Evolutionary conservation across 2,797 vertebrate genomes (phyloP).

Genomic region (Rachycentron canadum): DNA sequence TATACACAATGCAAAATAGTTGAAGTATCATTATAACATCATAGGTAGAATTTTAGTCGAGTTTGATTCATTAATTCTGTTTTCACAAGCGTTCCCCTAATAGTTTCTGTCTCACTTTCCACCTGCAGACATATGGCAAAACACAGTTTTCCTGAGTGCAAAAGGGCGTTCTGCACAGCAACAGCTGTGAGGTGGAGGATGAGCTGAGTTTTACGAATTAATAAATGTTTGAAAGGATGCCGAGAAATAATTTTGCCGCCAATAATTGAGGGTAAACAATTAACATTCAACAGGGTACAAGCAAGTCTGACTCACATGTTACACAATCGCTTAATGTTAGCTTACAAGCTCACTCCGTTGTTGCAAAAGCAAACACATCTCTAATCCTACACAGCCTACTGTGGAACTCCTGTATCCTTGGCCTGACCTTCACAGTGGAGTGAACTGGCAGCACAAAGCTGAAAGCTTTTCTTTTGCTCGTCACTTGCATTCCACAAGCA

Average conservation of each 20-base stretch:
- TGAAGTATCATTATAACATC: not conserved
- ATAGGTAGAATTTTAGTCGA: not conserved
- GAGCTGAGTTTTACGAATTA: not conserved
- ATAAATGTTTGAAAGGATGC: not conserved
- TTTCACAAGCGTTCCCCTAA: not conserved
- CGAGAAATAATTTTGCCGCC: not conserved
- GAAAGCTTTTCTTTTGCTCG: constrained; percentile 42
- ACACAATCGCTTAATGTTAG: constrained; percentile 34
- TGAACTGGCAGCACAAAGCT: constrained; percentile 39
- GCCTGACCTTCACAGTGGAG: constrained; percentile 57
- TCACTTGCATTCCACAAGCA: constrained; percentile 46
- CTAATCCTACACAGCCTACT: constrained; percentile 25
- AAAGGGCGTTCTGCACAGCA: not conserved
- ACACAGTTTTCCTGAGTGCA: not conserved
- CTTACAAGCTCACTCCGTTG: constrained; percentile 35
- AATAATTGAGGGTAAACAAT: constrained; percentile 28
- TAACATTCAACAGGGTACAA: not conserved
- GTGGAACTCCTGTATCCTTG: constrained; percentile 42
- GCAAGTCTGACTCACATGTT: constrained; percentile 35
- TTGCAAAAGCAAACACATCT: constrained; percentile 43
- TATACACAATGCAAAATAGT: no score
- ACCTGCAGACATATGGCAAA: not conserved
- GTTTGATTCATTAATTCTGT: not conserved
- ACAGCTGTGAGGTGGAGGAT: not conserved
- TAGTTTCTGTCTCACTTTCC: not conserved